These are phyloP conservation scores for Thaumetopoea pityocampa DNA, from an alignment of 1,140 invertebrate genomes.

Conservation along the genomic window DNA sequence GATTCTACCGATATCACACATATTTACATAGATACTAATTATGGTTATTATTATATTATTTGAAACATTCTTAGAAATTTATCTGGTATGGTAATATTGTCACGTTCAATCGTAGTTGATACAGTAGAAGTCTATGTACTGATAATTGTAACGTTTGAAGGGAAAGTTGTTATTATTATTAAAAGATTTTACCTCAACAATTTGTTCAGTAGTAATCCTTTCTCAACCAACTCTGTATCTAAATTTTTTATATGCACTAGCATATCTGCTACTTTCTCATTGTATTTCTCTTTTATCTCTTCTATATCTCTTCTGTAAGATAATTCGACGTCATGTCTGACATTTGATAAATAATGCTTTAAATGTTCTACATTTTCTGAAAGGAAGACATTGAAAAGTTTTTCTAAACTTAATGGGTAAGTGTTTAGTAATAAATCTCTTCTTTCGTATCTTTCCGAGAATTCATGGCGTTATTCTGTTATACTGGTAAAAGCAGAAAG, in stretches of 20 bases:
- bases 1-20: too few relatives aligned
- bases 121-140: too few relatives aligned
- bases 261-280: slow-evolving; percentile 72
- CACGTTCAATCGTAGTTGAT: too few relatives aligned
- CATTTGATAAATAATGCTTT: slow-evolving; percentile 37
- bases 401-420: too few relatives aligned
- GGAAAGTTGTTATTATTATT: background rate
- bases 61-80: too few relatives aligned
- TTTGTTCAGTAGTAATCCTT: slow-evolving; percentile 69
- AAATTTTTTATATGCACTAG: slow-evolving; percentile 63
- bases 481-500: background rate
- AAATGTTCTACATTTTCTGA: slow-evolving; percentile 47
- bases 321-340: slow-evolving; percentile 43
- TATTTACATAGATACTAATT: too few relatives aligned
- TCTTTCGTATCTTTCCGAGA: too few relatives aligned
- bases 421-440: too few relatives aligned
- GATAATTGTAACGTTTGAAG: background rate
- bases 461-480: too few relatives aligned
- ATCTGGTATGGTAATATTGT: too few relatives aligned
- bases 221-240: slow-evolving; percentile 66
- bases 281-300: slow-evolving; percentile 60
- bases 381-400: slow-evolving; percentile 23
- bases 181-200: slow-evolving; percentile 48
- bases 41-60: too few relatives aligned
- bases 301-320: slow-evolving; percentile 55